Evolutionary conservation across 2,888 invertebrate genomes (phyloP).

Genomic region (Himalopsyche japonica): DNA sequence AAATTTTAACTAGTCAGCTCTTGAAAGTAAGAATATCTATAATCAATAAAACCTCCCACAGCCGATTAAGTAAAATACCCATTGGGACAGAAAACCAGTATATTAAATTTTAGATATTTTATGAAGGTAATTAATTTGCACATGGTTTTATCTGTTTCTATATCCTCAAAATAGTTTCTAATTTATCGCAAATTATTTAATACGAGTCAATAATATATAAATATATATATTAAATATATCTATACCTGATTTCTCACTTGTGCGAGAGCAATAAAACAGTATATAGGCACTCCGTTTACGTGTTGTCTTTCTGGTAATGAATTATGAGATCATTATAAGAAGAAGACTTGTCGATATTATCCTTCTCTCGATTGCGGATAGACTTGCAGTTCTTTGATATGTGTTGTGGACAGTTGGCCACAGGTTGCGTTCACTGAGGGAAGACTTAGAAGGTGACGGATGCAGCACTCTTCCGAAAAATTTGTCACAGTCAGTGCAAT

Average conservation of each 20-base stretch:
- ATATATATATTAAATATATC: too few relatives aligned
- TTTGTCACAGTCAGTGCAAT: background rate
- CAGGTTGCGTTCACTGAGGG: background rate
- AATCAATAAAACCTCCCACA: too few relatives aligned
- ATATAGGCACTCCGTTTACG: background rate
- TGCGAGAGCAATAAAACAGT: background rate
- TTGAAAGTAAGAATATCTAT: too few relatives aligned
- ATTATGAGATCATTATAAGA: background rate
- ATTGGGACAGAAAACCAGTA: too few relatives aligned
- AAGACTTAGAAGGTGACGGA: constrained; percentile 3
- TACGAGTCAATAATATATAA: too few relatives aligned
- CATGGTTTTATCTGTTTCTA: too few relatives aligned
- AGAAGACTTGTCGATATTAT: background rate
- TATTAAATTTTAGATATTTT: too few relatives aligned
- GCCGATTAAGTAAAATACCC: too few relatives aligned
- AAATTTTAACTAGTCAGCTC: too few relatives aligned
- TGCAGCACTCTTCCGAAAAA: background rate
- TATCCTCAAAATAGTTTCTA: too few relatives aligned
- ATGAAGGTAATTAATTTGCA: too few relatives aligned
- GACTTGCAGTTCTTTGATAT: background rate
- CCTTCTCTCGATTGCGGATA: background rate
- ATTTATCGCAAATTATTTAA: too few relatives aligned
- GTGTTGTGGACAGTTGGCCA: background rate
- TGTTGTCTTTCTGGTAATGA: background rate
- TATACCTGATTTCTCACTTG: background rate